Conservation (phyloP, 1,140 invertebrate species). For the Drosophila watanabei region DNA sequence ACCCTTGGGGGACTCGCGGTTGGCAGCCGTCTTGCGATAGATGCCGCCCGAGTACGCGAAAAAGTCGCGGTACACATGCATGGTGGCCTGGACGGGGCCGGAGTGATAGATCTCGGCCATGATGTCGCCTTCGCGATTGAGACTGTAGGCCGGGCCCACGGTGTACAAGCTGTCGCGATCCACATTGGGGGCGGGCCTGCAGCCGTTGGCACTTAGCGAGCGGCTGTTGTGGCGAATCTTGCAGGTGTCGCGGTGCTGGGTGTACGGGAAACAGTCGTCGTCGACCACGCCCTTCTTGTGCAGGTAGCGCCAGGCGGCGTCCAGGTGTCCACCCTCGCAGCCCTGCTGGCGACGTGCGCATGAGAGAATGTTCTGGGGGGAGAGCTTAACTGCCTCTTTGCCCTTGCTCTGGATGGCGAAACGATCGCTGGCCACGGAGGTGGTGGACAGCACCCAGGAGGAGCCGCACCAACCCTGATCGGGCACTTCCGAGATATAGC, state of each 20-base stretch:
- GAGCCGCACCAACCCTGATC: conserved; percentile 97
- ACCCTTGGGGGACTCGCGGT: conserved; percentile 87
- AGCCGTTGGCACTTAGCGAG: conserved; percentile 87
- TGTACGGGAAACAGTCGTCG: conserved; percentile 93
- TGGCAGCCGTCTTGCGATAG: conserved; percentile 89
- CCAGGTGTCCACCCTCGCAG: conserved; percentile 95
- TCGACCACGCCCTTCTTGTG: conserved; percentile 92
- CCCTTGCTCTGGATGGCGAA: conserved; percentile 94
- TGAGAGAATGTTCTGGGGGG: conserved; percentile 94
- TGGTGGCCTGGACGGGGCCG: conserved; percentile 97
- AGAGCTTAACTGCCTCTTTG: conserved; percentile 89
- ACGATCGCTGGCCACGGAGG: conserved; percentile 92
- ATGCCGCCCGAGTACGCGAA: conserved; percentile 94
- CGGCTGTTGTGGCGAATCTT: conserved; percentile 86
- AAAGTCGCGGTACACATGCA: conserved; percentile 95
- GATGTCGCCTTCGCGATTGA: conserved; percentile 93
- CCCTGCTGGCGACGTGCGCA: conserved; percentile 93
- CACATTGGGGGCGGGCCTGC: conserved; percentile 85
- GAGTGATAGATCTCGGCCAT: conserved; percentile 96
- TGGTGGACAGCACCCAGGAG: conserved; percentile 96
- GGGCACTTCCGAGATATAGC: conserved; percentile 89
- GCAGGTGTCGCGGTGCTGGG: conserved; percentile 88
- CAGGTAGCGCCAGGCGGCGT: conserved; percentile 96
- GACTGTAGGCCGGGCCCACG: conserved; percentile 93
- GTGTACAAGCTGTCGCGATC: conserved; percentile 89